These are phyloP conservation scores for Drosophila micromelanica DNA, from an alignment of 1,140 invertebrate genomes.

Conservation along the genomic window DNA sequence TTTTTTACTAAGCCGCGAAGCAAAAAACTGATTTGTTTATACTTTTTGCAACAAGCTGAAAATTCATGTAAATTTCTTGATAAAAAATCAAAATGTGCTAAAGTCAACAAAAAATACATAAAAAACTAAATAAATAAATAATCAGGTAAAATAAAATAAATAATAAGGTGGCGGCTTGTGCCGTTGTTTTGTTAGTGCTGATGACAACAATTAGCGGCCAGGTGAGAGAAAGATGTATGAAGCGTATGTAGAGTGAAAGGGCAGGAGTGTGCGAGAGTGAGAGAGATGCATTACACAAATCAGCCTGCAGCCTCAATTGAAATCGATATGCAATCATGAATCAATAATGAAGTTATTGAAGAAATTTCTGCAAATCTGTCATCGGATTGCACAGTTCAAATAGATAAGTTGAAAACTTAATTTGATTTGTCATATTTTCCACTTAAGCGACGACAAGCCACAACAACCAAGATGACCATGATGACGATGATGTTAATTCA, in stretches of 20 bases:
- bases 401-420: slow-evolving; percentile 2
- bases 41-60: slow-evolving; percentile 77
- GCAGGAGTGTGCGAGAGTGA: slow-evolving; percentile 1
- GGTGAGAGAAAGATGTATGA: slow-evolving; percentile 2
- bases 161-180: slow-evolving; percentile 28
- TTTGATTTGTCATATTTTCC: slow-evolving; percentile 46
- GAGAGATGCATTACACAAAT: slow-evolving; percentile 22
- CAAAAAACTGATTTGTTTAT: slow-evolving; percentile 63
- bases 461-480: neutral
- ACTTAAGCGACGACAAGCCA: slow-evolving; percentile 9
- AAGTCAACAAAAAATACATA: slow-evolving; percentile 47
- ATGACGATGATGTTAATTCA: slow-evolving; percentile 1
- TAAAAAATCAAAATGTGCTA: slow-evolving; percentile 66
- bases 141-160: slow-evolving; percentile 15
- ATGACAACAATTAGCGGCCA: slow-evolving; percentile 28
- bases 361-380: slow-evolving; percentile 33
- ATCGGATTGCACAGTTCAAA: slow-evolving; percentile 31
- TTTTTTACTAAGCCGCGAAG: slow-evolving; percentile 12
- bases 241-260: neutral
- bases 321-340: slow-evolving; percentile 42
- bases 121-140: slow-evolving; percentile 7
- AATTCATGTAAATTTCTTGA: slow-evolving; percentile 77
- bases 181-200: slow-evolving; percentile 21
- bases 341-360: slow-evolving; percentile 23
- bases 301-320: slow-evolving; percentile 9